Evolutionary conservation across 2,888 invertebrate genomes (phyloP).

Genomic region (Drosophila fulvimacula): DNA sequence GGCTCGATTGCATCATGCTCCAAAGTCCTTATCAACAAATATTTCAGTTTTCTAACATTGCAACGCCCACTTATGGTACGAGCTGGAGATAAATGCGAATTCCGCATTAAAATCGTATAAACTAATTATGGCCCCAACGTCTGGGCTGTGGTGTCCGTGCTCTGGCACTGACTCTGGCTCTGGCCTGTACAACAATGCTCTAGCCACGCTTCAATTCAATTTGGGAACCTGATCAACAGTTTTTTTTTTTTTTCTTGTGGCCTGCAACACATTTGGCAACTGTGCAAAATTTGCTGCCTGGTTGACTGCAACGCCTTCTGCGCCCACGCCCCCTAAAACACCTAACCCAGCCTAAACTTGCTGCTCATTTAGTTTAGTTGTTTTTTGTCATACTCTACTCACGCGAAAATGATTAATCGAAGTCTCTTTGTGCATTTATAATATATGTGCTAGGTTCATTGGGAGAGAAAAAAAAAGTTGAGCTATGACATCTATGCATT

Average conservation of each 20-base stretch:
- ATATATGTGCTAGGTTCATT: not conserved
- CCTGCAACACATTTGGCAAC: slow-evolving; percentile 40
- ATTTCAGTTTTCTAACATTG: slow-evolving; percentile 13
- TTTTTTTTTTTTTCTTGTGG: slow-evolving; percentile 16
- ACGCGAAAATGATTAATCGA: not conserved
- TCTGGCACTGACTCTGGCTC: not conserved
- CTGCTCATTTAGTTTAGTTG: slow-evolving; percentile 41
- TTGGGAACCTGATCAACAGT: slow-evolving; percentile 39
- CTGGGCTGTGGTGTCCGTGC: slow-evolving; percentile 5
- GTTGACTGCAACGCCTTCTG: slow-evolving; percentile 43
- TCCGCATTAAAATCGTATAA: slow-evolving; percentile 71
- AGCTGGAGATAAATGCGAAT: slow-evolving; percentile 50
- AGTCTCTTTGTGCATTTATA: not conserved
- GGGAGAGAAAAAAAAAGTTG: not conserved
- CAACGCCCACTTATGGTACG: slow-evolving; percentile 63
- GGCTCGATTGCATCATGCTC: slow-evolving; percentile 68
- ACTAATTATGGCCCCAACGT: slow-evolving; percentile 63
- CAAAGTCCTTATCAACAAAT: slow-evolving; percentile 63
- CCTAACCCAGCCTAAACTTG: slow-evolving; percentile 31
- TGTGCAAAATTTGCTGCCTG: slow-evolving; percentile 18
- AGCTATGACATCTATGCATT: too few species aligned
- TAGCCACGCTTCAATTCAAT: slow-evolving; percentile 74
- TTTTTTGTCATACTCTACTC: slow-evolving; percentile 44
- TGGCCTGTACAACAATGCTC: slow-evolving; percentile 64
- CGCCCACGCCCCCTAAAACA: slow-evolving; percentile 68